phyloP scores from a whole-genome alignment of 2,113 vertebrate species.

The Corythornis vintsioides region DNA sequence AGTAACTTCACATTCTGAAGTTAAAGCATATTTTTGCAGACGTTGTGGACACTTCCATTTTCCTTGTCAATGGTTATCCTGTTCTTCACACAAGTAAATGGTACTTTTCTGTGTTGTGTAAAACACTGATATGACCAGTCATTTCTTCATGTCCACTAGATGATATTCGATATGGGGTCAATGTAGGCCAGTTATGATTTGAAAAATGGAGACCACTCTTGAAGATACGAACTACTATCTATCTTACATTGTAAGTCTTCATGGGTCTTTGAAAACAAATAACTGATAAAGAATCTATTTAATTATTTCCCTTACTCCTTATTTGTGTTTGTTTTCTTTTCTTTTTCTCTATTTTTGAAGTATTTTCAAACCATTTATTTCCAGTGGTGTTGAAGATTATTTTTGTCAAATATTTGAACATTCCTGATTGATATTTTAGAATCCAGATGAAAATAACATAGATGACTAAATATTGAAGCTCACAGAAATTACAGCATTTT shows the following conservation, averaged over 20 bases:
- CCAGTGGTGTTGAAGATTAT: neutral
- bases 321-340: neutral
- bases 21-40: too few relatives aligned
- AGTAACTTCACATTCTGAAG: too few relatives aligned
- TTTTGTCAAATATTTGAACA: neutral
- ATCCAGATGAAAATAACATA: neutral
- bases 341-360: neutral
- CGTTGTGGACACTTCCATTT: too few relatives aligned
- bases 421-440: neutral
- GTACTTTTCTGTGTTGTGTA: neutral
- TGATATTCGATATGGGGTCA: neutral
- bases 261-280: neutral
- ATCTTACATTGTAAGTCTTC: neutral
- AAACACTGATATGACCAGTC: neutral
- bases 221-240: neutral
- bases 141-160: neutral
- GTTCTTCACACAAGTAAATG: neutral
- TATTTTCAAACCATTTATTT: neutral
- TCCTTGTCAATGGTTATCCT: neutral
- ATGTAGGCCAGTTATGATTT: neutral
- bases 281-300: neutral
- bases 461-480: neutral
- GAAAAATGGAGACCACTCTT: neutral
- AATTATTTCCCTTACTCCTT: neutral
- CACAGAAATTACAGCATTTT: neutral